Base-by-base conservation (phyloP, 2,113 vertebrate genomes). In the Barbus barbus region DNA sequence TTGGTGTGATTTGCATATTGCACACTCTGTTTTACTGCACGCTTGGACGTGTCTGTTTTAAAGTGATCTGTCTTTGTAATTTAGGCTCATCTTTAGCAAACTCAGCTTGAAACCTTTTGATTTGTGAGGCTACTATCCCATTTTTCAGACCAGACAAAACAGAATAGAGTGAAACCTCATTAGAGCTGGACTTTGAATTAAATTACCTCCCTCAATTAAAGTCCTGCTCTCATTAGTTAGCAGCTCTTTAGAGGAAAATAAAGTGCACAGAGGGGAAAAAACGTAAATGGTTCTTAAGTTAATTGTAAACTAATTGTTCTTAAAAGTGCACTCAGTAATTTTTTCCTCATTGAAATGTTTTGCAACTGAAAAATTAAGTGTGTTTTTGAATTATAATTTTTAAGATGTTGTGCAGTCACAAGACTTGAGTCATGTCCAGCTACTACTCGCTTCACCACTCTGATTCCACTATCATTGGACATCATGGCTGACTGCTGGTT, bases 161-260 rank as follows among this genome's bases (percentile, higher is more conserved):
- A 1, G 51, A 33, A 58, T 16, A 38, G 48, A 78, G 31, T 24
- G 14, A 44, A 63, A 79, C 36, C 58, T 79, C 77, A 79, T 79
- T 63, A 79, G 56, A 44, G 38, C n/a, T 11, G 77, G 53, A 78
- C 76, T 22, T 38, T n/a, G 20, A 78, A 63, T 74, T 75, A 46
- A 73, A 83, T 71, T 2, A 69, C 36, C n/a, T 76, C 31, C 71
- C 56, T 81, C 46, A 76, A 67, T 75, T 56, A 77, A 81, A 83
- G 46, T 79, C 73, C 1, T 28, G 9, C 48, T 71, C 77, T 81
- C 36, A 87, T 61, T 87, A 86, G 82, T 81, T 58, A 63, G 26
- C 82, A 67, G 44, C 77, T 80, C 60, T 76, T 26, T 58, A 4
- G 69, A n/a, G 58, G 31, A 26, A 84, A 81, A 38, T 24, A n/a